phyloP scores from a whole-genome alignment of 2,888 invertebrate species.

The Eledona agricola region DNA sequence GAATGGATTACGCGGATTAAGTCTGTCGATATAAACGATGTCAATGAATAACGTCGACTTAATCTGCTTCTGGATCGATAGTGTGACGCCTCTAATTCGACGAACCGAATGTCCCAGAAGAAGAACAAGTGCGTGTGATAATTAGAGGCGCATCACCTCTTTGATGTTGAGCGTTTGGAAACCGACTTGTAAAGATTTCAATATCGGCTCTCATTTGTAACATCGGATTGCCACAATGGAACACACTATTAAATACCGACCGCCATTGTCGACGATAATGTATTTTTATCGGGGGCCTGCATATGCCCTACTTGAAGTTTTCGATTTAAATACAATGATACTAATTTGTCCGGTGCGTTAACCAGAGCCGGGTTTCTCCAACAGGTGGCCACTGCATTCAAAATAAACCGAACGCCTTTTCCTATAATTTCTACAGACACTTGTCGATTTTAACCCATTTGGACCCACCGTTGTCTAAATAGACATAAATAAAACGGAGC shows the following conservation, averaged over 20 bases:
- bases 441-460: no score
- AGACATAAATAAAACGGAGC: no score
- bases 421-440: no score
- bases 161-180: conserved; percentile 16
- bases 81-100: background rate
- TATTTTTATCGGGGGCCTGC: conserved; percentile 22
- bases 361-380: conserved; percentile 7
- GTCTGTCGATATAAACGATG: conserved; percentile 29
- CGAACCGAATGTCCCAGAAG: no score
- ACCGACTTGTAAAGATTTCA: conserved; percentile 33
- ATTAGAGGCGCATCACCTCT: conserved; percentile 19
- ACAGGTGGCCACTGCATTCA: conserved; percentile 24
- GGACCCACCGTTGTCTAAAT: no score
- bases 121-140: conserved; percentile 8
- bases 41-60: conserved; percentile 20
- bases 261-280: conserved; percentile 23
- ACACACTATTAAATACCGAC: conserved; percentile 31
- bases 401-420: conserved; percentile 7
- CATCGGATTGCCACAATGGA: conserved; percentile 16
- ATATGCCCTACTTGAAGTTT: conserved; percentile 30
- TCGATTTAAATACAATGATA: conserved; percentile 33
- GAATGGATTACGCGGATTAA: conserved; percentile 33
- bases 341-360: conserved; percentile 31
- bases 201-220: conserved; percentile 26
- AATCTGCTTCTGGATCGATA: conserved; percentile 18